A percentile compares a stretch with the other conserved stretches of the same genome.
These are phyloP conservation scores for Artemia sinica DNA, from an alignment of 2,888 invertebrate genomes.

Conservation along the genomic window DNA sequence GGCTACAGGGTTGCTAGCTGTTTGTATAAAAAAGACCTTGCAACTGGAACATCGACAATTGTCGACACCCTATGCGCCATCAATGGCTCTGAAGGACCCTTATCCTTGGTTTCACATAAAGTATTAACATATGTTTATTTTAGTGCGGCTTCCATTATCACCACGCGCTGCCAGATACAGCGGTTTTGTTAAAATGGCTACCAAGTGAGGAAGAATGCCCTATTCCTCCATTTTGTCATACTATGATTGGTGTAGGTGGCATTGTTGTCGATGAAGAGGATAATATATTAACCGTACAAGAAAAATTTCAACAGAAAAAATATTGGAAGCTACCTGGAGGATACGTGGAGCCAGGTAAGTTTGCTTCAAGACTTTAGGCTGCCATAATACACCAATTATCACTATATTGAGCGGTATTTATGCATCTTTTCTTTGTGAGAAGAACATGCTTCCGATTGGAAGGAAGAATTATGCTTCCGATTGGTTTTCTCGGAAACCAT, in stretches of 20 bases:
- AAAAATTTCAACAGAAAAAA: conserved; percentile 39
- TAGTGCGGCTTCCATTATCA: conserved; percentile 70
- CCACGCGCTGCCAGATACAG: conserved; percentile 58
- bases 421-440: too few species aligned
- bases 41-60: too few species aligned
- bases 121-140: conserved; percentile 23
- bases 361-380: neutral
- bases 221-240: conserved; percentile 62
- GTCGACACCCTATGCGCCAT: too few species aligned
- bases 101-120: too few species aligned
- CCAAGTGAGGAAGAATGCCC: conserved; percentile 43
- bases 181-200: conserved; percentile 67
- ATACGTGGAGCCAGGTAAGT: conserved; percentile 60
- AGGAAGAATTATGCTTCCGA: too few species aligned
- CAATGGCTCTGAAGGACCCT: too few species aligned
- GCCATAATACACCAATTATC: too few species aligned
- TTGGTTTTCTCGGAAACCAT: too few species aligned
- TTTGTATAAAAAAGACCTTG: too few species aligned
- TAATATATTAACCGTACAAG: conserved; percentile 61
- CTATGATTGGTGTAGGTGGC: conserved; percentile 64
- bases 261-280: conserved; percentile 59
- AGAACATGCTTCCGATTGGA: too few species aligned
- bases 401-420: too few species aligned
- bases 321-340: conserved; percentile 87
- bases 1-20: too few species aligned